Base-by-base conservation (phyloP, 1,140 invertebrate species). In the Ptiloglossa arizonensis region DNA sequence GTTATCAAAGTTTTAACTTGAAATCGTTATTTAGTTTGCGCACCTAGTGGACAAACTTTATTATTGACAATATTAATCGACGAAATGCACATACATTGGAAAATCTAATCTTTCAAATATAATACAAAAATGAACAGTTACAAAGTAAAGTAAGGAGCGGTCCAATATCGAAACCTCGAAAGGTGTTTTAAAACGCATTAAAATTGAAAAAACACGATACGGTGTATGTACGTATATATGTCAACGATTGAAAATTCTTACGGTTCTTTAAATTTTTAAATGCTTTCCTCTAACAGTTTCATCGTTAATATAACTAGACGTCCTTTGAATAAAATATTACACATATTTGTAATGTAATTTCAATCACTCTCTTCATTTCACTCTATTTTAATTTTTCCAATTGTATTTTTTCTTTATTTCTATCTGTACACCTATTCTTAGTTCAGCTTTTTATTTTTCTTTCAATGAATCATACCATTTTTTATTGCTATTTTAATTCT, bases 141-240 rank as follows among this genome's bases (percentile, higher is more conserved):
- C 11, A 41, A 15, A 62, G 59, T 38, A 62, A 62, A 62, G 59
- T n/a, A 62, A 62, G 59, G 59, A 62, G 59, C 35, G 59, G 59
- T 24, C n/a, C 1, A 59, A 59, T 38, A 59, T 35, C 29, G 32
- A 19, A 22, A 35, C 19, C 32, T n/a, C 19, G 29, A 32, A 32
- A 2, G 32, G 29, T 11, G 3, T 19, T 35, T 38, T 17, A 9
- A 8, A n/a, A 38, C 32, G 27, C 29, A 38, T 38, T 5, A 11
- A 5, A 13, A 22, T 62, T 62, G 41, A 62, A 41, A 62, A 41
- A 56, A 35, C 59, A 22, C 11, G 59, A 62, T 62, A 62, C 35
- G 59, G 1, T 22, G 57, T 1, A 1, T 9, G n/a, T n/a, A 2
- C 59, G 5, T 1, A 1, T 9, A 11, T n/a, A 2, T 35, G 5